These are phyloP conservation scores for Ibycter americanus DNA, from an alignment of 2,797 vertebrate genomes.

Conservation along the genomic window DNA sequence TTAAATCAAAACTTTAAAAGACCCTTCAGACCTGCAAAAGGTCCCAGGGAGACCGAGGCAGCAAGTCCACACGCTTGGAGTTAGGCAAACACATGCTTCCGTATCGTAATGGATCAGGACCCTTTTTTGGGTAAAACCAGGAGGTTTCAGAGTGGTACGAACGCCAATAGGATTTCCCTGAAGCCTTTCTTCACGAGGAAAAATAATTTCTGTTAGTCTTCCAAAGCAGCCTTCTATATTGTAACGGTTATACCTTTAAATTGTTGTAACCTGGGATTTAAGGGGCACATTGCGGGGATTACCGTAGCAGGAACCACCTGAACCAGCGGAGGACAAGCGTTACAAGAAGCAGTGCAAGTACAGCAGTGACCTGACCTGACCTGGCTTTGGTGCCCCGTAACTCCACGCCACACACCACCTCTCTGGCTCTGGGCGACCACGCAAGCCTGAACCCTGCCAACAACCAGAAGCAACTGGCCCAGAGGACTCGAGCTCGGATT, in stretches of 20 bases:
- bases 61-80: not conserved
- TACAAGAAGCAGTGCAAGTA: too few relatives aligned
- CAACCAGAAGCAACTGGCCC: not conserved
- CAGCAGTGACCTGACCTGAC: too few relatives aligned
- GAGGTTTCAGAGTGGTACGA: not conserved
- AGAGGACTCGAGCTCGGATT: not conserved
- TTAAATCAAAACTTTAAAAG: not conserved
- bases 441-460: not conserved
- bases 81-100: not conserved
- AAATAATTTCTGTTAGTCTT: not conserved
- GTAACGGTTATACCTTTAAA: too few relatives aligned
- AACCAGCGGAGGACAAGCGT: too few relatives aligned
- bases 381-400: too few relatives aligned
- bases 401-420: too few relatives aligned
- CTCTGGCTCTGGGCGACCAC: too few relatives aligned
- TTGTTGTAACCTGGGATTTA: too few relatives aligned
- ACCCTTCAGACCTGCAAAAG: not conserved
- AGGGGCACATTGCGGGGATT: too few relatives aligned
- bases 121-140: not conserved
- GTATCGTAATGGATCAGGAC: fast-evolving
- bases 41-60: not conserved
- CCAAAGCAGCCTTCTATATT: not conserved
- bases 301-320: too few relatives aligned
- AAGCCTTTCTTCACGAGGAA: not conserved
- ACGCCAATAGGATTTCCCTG: not conserved